Base-by-base conservation (phyloP, 2,888 invertebrate species). In the Heliconius ethilla region DNA sequence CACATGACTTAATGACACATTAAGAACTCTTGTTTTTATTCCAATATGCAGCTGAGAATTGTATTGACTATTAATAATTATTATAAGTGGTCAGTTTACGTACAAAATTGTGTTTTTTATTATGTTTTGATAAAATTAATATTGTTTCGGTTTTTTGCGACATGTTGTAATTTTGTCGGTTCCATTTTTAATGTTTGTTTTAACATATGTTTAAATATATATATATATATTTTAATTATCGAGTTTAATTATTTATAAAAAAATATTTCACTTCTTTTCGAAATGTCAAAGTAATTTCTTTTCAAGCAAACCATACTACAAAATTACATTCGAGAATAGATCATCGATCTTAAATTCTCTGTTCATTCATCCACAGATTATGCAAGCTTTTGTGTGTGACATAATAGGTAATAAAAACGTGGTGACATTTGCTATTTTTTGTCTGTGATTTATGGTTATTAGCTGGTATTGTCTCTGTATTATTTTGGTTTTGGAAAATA, bases 321-420 rank as follows among this genome's bases (percentile, higher is more conserved):
- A 77, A 73, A 74, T 74, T 22, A 40, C 29, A 66, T 59, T 66
- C 55, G 40, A 62, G 40, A 37, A 73, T 67, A 59, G 40, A 70
- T 75, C 67, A 77, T 75, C 72, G 76, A 78, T 80, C 72, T 77
- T 77, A 72, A 74, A 79, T 80, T 75, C 74, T 74, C 74, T 75
- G 82, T 73, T 80, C 80, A 75, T 79, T 81, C 76, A 80, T 79
- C 76, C 77, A 79, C 78, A 69, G 79, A 69, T 83, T 83, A 80
- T 70, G 81, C 80, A 83, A 82, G 67, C 75, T 73, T 80, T 81
- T 80, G 81, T 81, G 75, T 79, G 80, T 82, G 83, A 82, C 75
- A 83, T 83, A 83, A 83, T 70, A 79, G 78, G 72, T 79, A 77
- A 78, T 81, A 78, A 78, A 78, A 74, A 70, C 78, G 78, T 80